Percentiles rank a stretch among this genome's conserved stretches.
Conservation (phyloP, 2,797 vertebrate genomes). For the Channallabes apus region DNA sequence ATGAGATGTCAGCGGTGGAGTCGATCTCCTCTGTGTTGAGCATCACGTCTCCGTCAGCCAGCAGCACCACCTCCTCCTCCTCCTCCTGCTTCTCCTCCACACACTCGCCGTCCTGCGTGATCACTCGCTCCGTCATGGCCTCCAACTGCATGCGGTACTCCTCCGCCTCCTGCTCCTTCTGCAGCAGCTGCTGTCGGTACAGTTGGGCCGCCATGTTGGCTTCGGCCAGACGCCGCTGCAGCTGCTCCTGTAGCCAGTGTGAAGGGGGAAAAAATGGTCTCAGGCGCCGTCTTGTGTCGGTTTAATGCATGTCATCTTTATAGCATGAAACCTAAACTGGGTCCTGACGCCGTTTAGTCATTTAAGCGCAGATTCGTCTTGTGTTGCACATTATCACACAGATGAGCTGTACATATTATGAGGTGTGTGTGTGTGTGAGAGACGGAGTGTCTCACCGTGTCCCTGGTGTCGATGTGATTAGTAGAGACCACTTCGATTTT, state of each 20-base stretch:
- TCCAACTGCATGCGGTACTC: conserved; percentile 56
- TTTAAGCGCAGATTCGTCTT: no score
- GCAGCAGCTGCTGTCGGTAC: conserved; percentile 82
- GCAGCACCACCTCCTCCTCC: conserved; percentile 65
- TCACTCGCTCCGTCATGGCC: conserved; percentile 65
- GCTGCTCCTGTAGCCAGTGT: conserved; percentile 44
- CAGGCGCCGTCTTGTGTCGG: background rate
- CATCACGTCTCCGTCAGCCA: conserved; percentile 73
- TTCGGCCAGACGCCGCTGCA: conserved; percentile 57
- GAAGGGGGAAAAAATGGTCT: background rate
- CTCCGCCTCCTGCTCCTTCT: conserved; percentile 87
- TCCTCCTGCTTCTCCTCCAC: conserved; percentile 60
- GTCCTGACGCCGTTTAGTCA: no score
- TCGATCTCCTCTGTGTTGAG: conserved; percentile 72
- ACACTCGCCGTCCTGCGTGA: conserved; percentile 66
- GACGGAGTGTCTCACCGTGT: conserved; percentile 67
- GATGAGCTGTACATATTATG: background rate
- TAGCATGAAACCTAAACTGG: no score
- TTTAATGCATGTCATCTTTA: background rate
- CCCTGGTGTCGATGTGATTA: conserved; percentile 68
- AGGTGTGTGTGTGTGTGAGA: background rate
- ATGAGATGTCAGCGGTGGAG: conserved; percentile 60
- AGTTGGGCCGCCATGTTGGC: conserved; percentile 81
- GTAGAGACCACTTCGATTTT: conserved; percentile 68
- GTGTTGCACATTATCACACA: no score